Evolutionary conservation across 2,888 invertebrate genomes (phyloP).

Genomic region (Creontiades dilutus): DNA sequence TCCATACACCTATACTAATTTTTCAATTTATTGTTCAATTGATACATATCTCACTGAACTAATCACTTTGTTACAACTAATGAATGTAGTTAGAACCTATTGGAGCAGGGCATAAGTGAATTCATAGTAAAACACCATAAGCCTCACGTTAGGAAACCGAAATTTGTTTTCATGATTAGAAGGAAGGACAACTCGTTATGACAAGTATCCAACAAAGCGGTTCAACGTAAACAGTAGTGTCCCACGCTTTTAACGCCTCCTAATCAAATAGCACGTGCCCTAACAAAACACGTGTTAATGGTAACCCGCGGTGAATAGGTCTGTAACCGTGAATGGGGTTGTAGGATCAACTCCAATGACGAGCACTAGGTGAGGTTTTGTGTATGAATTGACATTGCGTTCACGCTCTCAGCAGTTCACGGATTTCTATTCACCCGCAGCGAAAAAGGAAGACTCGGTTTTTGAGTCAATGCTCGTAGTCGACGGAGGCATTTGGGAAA

Average conservation of each 20-base stretch:
- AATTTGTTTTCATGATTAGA: too few relatives aligned
- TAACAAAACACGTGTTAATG: slow-evolving; percentile 32
- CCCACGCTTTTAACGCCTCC: not conserved
- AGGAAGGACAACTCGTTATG: too few relatives aligned
- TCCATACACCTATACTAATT: too few relatives aligned
- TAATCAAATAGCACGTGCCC: slow-evolving; percentile 36
- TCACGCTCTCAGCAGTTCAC: slow-evolving; percentile 38
- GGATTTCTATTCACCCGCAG: slow-evolving; percentile 33
- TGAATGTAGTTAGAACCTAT: too few relatives aligned
- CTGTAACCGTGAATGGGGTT: not conserved
- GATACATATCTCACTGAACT: too few relatives aligned
- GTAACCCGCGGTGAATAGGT: not conserved
- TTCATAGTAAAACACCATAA: too few relatives aligned
- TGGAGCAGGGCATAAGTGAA: too few relatives aligned
- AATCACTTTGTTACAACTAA: too few relatives aligned
- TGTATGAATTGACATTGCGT: slow-evolving; percentile 37
- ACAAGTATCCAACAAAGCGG: not conserved
- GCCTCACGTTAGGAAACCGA: too few relatives aligned
- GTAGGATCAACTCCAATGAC: not conserved
- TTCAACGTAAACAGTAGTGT: not conserved
- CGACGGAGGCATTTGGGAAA: slow-evolving; percentile 3
- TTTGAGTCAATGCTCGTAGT: slow-evolving; percentile 50
- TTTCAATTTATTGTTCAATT: too few relatives aligned
- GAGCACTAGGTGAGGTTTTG: not conserved
- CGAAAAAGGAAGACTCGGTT: slow-evolving; percentile 21